Base-by-base conservation (phyloP, 2,113 vertebrate genomes). In the Vimba vimba region DNA sequence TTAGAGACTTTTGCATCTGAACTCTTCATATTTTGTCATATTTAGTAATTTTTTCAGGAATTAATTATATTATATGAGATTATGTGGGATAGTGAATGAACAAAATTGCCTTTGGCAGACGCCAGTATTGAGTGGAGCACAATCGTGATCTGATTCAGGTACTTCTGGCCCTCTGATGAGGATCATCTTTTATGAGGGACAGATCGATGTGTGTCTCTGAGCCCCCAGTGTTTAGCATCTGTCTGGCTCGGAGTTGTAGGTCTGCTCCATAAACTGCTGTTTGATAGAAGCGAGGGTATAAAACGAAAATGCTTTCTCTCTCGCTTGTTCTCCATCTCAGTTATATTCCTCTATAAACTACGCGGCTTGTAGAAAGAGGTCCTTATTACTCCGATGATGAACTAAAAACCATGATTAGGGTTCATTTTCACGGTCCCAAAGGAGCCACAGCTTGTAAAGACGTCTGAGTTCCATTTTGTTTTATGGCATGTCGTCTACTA, bases 391-490 rank as follows among this genome's bases (percentile, higher is more conserved):
- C 19, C 62, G 77, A 62, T 81, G 83, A 84, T 84, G 47, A 86
- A 66, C 74, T 64, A 23, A 86, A 86, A 86, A 60, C 60, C 52
- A 80, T 82, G 71, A 89, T 85, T 85, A 89, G 71, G 82, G 62
- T 73, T 60, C 36, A 50, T 88, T 82, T 73, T 73, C 52, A 15
- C 3, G 8, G 52, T 27, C 69, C 62, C 33, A 73, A n/a, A 77
- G 79, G 78, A 82, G 75, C 50, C 85, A 81, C 69, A 15, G 33
- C 78, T 87, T 68, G 19, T 89, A 55, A 85, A 77, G 64, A 17
- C 62, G 43, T 64, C 87, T 27, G 83, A 30, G 25, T 84, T 82
- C 84, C 81, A 80, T 84, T 86, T 59, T 43, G 25, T 87, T 78
- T 82, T 77, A 85, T 68, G 55, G 81, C 13, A 19, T 73, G 60